Evolutionary conservation across 2,113 vertebrate species (phyloP).

Genomic region (Tauraco erythrolophus): DNA sequence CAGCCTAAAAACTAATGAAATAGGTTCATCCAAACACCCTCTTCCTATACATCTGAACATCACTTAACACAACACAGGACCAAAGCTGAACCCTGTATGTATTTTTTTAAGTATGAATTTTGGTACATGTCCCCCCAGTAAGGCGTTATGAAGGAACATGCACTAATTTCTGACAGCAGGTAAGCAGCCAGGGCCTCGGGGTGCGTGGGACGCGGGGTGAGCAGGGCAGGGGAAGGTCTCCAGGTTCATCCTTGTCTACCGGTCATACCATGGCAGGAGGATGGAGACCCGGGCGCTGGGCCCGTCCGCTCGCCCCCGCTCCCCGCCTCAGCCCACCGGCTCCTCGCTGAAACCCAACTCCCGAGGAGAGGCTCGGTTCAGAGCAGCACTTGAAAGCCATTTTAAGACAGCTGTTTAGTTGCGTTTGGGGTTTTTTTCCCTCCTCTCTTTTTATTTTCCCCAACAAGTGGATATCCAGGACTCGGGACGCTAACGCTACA

Average conservation of each 20-base stretch:
- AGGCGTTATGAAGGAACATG: fast-evolving
- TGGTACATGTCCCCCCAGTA: fast-evolving
- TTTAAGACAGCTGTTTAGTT: not conserved
- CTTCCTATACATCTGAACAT: not conserved
- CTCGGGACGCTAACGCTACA: too few species aligned
- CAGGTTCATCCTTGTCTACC: not conserved
- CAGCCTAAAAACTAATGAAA: not conserved
- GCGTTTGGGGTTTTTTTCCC: fast-evolving
- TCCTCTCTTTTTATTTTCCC: not conserved
- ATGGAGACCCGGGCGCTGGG: not conserved
- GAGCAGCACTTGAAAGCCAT: not conserved
- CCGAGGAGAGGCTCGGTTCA: not conserved
- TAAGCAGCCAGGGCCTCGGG: too few species aligned
- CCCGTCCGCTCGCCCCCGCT: too few species aligned
- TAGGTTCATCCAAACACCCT: not conserved
- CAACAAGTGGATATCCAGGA: too few species aligned
- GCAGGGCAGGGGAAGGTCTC: not conserved
- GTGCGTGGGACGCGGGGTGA: not conserved
- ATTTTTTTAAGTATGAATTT: not conserved
- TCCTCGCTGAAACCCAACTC: not conserved
- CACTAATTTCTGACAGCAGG: not conserved
- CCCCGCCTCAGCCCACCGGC: not conserved
- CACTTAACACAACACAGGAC: too few species aligned
- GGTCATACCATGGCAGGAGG: too few species aligned
- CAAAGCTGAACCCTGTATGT: fast-evolving